Conservation (phyloP, 2,797 vertebrate genomes). For the Enteromius treurensis region DNA sequence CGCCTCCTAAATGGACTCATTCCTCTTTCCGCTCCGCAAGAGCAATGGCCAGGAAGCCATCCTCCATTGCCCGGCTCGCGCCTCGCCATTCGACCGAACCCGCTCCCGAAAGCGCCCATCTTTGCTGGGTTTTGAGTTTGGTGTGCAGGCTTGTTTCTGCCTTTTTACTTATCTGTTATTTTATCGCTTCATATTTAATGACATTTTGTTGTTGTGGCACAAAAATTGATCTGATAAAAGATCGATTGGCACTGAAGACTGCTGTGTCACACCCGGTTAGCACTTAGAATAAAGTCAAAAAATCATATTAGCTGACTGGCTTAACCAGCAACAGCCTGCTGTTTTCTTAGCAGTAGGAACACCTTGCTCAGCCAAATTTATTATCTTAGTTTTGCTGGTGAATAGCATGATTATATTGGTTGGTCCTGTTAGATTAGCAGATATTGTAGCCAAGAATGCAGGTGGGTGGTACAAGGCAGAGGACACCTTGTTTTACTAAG, state of each 20-base stretch:
- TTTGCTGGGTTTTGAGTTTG: neutral
- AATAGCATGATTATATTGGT: neutral
- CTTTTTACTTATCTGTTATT: neutral
- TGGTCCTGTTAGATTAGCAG: neutral
- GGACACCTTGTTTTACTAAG: neutral
- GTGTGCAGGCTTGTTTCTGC: neutral
- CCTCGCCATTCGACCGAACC: too few relatives aligned
- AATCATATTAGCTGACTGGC: neutral
- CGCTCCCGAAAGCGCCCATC: neutral
- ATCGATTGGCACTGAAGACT: neutral
- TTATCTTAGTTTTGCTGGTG: neutral
- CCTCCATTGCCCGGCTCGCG: too few relatives aligned
- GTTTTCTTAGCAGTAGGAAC: neutral
- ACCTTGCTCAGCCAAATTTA: neutral
- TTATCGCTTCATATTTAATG: neutral
- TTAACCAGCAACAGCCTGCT: neutral
- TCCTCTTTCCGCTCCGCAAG: too few relatives aligned
- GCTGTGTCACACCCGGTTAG: neutral
- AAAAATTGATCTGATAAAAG: neutral
- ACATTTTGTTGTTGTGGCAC: neutral
- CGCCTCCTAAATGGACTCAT: too few relatives aligned
- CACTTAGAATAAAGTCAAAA: neutral
- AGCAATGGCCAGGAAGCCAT: too few relatives aligned
- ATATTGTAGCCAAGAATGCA: neutral
- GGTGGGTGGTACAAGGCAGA: neutral